Evolutionary conservation across 2,888 invertebrate genomes (phyloP).

Genomic region (Oegoconia quadripuncta): DNA sequence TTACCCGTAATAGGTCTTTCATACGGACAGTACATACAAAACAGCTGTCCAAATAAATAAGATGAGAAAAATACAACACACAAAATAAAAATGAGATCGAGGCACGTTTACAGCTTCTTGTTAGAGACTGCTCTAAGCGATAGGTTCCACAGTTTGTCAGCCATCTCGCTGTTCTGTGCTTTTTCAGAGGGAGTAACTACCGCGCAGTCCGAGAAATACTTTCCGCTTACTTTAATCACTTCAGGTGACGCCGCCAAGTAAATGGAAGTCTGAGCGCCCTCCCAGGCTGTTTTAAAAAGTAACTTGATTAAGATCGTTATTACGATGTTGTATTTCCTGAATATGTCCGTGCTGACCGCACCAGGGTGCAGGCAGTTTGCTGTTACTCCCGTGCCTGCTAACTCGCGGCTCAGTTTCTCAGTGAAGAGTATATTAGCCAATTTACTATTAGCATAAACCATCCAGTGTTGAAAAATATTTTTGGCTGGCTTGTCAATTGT

Average conservation of each 20-base stretch:
- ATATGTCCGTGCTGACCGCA: constrained; percentile 86
- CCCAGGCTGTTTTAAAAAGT: constrained; percentile 82
- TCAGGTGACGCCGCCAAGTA: constrained; percentile 85
- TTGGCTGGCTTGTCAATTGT: constrained; percentile 83
- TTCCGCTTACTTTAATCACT: constrained; percentile 82
- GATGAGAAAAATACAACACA: no score
- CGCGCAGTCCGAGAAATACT: constrained; percentile 87
- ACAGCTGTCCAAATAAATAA: no score
- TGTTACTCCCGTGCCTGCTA: constrained; percentile 82
- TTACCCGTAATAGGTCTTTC: no score
- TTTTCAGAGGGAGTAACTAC: constrained; percentile 74
- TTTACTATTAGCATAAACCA: constrained; percentile 83
- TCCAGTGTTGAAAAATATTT: constrained; percentile 65
- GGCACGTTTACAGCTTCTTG: no score
- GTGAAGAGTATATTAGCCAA: constrained; percentile 87
- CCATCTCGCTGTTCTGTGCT: constrained; percentile 81
- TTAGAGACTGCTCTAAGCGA: constrained; percentile 33
- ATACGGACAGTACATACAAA: no score
- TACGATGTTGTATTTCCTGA: constrained; percentile 82
- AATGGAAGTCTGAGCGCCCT: constrained; percentile 88
- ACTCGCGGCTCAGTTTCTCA: constrained; percentile 81
- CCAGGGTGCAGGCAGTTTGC: constrained; percentile 91
- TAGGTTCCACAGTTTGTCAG: constrained; percentile 87
- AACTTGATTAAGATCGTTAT: constrained; percentile 78
- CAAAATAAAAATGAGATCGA: no score